phyloP scores from a whole-genome alignment of 2,113 vertebrate genomes.

The Arenaria interpres region DNA sequence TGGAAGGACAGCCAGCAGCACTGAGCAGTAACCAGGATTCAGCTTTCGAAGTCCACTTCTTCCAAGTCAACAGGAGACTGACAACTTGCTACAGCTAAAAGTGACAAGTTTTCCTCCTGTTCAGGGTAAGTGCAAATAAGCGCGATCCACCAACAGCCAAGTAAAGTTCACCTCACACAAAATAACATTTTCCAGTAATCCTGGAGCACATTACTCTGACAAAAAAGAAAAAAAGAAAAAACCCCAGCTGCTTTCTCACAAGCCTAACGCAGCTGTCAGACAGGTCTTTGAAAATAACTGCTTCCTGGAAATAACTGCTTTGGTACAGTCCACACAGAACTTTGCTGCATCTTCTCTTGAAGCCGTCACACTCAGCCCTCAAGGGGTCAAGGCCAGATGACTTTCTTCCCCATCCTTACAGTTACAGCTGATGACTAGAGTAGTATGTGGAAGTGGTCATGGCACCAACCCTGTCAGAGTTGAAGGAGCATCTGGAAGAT shows the following conservation, averaged over 20 bases:
- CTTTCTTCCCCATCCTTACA: not conserved
- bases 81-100: not conserved
- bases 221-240: not conserved
- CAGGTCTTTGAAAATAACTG: not conserved
- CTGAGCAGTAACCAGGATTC: not conserved
- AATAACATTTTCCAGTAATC: not conserved
- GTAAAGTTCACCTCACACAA: not conserved
- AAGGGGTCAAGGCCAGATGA: not conserved
- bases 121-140: not conserved
- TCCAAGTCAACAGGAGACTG: not conserved
- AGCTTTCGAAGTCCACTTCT: not conserved
- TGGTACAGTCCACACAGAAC: fast-evolving
- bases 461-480: not conserved
- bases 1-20: not conserved
- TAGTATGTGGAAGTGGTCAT: not conserved
- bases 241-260: not conserved
- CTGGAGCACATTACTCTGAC: not conserved
- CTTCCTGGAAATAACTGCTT: not conserved
- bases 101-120: not conserved
- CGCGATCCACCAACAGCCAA: not conserved
- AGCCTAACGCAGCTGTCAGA: not conserved
- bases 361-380: not conserved
- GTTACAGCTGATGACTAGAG: not conserved
- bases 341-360: not conserved
- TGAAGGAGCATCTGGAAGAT: not conserved